phyloP scores from a whole-genome alignment of 1,140 invertebrate genomes.

The Theocolax elegans region DNA sequence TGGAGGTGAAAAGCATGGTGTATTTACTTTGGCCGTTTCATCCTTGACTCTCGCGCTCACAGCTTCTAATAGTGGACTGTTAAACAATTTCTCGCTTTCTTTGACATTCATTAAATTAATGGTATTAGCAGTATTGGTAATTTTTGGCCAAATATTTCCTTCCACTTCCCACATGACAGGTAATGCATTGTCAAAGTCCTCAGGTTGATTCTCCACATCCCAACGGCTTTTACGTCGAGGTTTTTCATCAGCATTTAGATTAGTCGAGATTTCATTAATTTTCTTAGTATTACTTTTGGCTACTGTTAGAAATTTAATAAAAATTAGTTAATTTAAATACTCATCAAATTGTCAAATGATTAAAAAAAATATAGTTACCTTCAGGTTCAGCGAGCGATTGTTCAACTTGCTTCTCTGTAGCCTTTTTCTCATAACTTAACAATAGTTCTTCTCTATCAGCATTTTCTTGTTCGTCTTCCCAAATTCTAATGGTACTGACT shows the following conservation, averaged over 20 bases:
- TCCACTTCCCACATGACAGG: conserved; percentile 64
- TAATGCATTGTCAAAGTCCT: conserved; percentile 51
- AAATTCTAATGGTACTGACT: conserved; percentile 58
- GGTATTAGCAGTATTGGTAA: conserved; percentile 2
- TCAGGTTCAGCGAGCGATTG: conserved; percentile 37
- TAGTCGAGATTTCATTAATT: neutral
- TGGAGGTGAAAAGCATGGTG: conserved; percentile 1
- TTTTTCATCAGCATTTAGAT: conserved; percentile 8
- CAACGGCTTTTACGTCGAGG: conserved; percentile 54
- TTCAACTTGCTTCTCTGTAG: conserved; percentile 27
- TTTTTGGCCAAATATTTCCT: conserved; percentile 53
- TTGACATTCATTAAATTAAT: conserved; percentile 13
- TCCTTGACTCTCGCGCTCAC: conserved; percentile 25
- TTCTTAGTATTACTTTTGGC: too few relatives aligned
- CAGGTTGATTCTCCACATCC: conserved; percentile 54
- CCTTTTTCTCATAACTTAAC: conserved; percentile 20
- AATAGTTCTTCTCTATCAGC: conserved; percentile 57
- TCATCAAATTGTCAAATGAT: too few relatives aligned
- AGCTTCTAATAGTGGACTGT: conserved; percentile 28
- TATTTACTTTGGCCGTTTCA: conserved; percentile 18
- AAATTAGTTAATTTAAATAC: neutral
- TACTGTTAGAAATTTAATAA: too few relatives aligned
- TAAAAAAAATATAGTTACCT: conserved; percentile 20
- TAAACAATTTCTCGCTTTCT: neutral
- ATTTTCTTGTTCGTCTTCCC: conserved; percentile 65